phyloP scores from a whole-genome alignment of 2,797 vertebrate genomes.

The Taeniopygia guttata region DNA sequence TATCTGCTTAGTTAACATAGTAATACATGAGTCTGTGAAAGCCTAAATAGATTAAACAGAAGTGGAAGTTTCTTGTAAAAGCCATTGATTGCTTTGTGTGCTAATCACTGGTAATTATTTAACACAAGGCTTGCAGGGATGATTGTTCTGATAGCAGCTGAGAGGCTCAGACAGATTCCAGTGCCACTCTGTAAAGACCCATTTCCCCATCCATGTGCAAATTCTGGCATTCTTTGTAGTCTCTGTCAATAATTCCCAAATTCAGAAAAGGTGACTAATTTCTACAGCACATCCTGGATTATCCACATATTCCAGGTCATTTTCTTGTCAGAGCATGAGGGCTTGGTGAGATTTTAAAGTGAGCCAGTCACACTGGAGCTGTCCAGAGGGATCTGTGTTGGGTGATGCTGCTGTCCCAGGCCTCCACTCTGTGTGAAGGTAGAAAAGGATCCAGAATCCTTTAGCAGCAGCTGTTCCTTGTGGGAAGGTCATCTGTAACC shows the following conservation, averaged over 20 bases:
- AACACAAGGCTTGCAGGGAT: background rate
- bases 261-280: background rate
- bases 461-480: background rate
- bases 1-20: constrained; percentile 32
- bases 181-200: background rate
- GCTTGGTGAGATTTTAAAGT: background rate
- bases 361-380: background rate
- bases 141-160: constrained; percentile 1
- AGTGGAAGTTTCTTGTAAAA: constrained; percentile 22
- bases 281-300: background rate
- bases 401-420: background rate
- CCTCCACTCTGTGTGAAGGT: background rate
- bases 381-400: background rate
- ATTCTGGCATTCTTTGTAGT: background rate
- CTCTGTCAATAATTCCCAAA: background rate
- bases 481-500: background rate
- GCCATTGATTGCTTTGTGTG: constrained; percentile 16
- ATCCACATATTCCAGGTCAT: rapidly evolving
- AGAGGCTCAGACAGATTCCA: background rate
- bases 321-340: background rate
- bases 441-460: background rate
- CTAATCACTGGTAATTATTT: constrained; percentile 21
- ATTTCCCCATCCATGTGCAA: background rate
- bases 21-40: background rate
- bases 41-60: background rate